Percentiles rank a stretch among this genome's conserved stretches.
phyloP scores from a whole-genome alignment of 2,113 vertebrate genomes.

The Lepus americanus region DNA sequence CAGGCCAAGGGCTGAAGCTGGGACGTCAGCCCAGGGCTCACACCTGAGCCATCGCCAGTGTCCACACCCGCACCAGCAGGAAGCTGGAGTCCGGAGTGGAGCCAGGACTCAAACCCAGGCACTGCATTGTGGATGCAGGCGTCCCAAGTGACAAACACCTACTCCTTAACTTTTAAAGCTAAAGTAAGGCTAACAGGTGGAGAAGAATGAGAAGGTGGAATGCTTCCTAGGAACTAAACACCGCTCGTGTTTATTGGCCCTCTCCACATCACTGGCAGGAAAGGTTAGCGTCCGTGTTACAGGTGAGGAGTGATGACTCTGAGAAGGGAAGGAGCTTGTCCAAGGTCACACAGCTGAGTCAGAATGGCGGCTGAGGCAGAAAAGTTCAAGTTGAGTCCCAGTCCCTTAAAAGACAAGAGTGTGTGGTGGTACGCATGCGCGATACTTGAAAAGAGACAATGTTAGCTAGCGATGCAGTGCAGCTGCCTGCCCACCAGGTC shows the following conservation, averaged over 20 bases:
- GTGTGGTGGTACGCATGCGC: not conserved
- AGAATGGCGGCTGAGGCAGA: not conserved
- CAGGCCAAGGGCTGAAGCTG: no score
- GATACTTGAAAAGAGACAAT: not conserved
- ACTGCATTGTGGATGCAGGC: no score
- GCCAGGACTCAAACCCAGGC: no score
- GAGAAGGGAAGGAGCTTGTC: not conserved
- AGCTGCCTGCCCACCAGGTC: not conserved
- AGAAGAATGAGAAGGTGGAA: not conserved
- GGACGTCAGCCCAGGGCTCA: no score
- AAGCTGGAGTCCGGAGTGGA: no score
- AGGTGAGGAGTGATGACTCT: not conserved
- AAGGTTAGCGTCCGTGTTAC: not conserved
- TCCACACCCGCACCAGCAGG: no score
- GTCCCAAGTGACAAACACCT: no score
- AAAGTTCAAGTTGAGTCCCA: not conserved
- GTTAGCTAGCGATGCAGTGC: not conserved
- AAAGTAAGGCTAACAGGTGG: not conserved
- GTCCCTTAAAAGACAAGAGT: not conserved
- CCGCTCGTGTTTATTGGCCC: not conserved
- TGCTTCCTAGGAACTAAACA: not conserved
- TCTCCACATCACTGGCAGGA: not conserved
- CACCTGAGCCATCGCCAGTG: no score
- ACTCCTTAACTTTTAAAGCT: no score
- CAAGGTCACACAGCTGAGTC: not conserved